Conservation (phyloP, 2,888 invertebrate genomes). For the Andrena bucephala region DNA sequence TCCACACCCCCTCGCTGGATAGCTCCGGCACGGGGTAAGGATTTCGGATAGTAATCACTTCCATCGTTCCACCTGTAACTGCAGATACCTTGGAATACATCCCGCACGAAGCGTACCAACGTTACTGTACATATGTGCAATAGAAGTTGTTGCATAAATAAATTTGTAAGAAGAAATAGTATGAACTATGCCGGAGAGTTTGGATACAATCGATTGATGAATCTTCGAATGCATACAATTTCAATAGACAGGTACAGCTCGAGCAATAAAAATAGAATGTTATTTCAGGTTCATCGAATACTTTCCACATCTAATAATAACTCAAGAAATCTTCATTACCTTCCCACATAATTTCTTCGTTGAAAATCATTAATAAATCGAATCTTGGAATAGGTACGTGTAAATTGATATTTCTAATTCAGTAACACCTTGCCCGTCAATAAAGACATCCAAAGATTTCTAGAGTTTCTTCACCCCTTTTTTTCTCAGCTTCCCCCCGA, state of each 20-base stretch:
- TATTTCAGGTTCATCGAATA: no score
- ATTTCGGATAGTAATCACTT: conserved; percentile 74
- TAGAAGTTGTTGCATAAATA: no score
- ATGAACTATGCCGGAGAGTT: background rate
- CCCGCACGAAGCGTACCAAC: no score
- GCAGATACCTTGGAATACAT: background rate
- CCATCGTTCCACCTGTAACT: conserved; percentile 39
- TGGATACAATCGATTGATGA: background rate
- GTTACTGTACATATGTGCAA: no score
- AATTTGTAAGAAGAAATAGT: background rate
- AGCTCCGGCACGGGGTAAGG: conserved; percentile 81
- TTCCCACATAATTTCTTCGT: no score
- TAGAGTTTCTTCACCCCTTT: background rate
- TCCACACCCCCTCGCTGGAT: conserved; percentile 79
- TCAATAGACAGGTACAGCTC: background rate
- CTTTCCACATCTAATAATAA: no score
- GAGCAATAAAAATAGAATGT: no score
- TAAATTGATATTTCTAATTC: background rate
- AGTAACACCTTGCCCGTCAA: no score
- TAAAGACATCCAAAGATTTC: background rate
- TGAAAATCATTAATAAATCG: no score
- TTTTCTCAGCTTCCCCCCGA: background rate
- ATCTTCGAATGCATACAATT: background rate
- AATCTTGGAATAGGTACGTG: background rate
- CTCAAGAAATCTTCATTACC: no score